Conservation (phyloP, 2,797 vertebrate genomes). For the Enteromius paludinosus region DNA sequence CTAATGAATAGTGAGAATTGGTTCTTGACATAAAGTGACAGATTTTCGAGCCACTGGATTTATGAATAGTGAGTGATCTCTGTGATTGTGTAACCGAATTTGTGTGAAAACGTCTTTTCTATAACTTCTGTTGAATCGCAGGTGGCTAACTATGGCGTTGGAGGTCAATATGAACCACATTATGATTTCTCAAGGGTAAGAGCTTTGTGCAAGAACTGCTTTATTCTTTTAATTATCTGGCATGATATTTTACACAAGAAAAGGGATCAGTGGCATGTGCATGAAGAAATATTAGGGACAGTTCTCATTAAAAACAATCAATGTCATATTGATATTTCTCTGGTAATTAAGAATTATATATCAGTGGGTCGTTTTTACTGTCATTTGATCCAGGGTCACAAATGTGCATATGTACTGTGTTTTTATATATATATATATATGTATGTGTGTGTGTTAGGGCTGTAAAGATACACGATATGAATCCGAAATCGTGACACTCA, state of each 20-base stretch:
- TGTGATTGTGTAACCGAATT: background rate
- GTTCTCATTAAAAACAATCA: background rate
- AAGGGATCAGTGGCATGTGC: background rate
- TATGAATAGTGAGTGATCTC: background rate
- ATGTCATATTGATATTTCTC: background rate
- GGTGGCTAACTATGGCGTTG: conserved; percentile 98
- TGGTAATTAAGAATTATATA: background rate
- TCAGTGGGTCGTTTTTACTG: background rate
- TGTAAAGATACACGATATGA: too few species aligned
- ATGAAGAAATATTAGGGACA: background rate
- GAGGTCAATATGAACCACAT: conserved; percentile 98
- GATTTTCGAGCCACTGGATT: background rate
- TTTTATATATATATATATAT: too few species aligned
- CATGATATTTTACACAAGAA: background rate
- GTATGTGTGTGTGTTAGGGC: too few species aligned
- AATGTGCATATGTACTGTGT: too few species aligned
- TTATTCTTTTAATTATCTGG: conserved; percentile 17
- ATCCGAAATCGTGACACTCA: too few species aligned
- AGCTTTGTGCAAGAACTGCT: conserved; percentile 1
- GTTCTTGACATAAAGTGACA: background rate
- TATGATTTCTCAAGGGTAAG: conserved; percentile 99
- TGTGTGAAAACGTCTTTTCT: background rate
- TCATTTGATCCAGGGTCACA: too few species aligned
- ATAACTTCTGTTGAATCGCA: conserved; percentile 61
- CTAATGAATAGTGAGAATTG: background rate